phyloP scores from a whole-genome alignment of 1,140 invertebrate genomes.

The Sinonovacula constricta region DNA sequence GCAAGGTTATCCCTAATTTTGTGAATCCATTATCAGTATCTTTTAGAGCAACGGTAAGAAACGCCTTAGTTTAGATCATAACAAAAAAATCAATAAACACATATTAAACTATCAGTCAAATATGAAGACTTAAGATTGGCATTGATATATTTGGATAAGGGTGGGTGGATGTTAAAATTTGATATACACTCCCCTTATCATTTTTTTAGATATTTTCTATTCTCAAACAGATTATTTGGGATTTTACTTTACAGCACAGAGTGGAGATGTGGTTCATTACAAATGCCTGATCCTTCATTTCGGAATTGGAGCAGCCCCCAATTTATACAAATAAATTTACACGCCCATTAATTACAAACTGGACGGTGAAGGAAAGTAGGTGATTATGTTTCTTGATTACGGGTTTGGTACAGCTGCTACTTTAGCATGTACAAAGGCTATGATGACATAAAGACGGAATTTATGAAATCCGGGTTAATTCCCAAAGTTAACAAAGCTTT shows the following conservation, averaged over 20 bases:
- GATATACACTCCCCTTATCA: constrained; percentile 29
- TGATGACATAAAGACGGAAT: constrained; percentile 19
- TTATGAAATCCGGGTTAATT: constrained; percentile 9
- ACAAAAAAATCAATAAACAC: too few relatives aligned
- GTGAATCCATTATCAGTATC: too few relatives aligned
- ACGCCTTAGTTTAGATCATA: too few relatives aligned
- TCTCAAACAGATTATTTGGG: constrained; percentile 11
- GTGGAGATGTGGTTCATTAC: constrained; percentile 1
- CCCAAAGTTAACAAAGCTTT: constrained; percentile 19
- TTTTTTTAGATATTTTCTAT: too few relatives aligned
- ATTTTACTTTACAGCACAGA: neutral
- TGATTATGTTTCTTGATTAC: neutral
- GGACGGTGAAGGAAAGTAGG: constrained; percentile 29
- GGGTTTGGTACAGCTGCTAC: constrained; percentile 19
- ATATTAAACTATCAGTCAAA: too few relatives aligned
- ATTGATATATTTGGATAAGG: too few relatives aligned
- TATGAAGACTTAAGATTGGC: too few relatives aligned
- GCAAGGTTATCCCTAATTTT: too few relatives aligned
- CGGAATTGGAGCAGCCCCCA: constrained; percentile 18
- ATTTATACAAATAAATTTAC: constrained; percentile 38
- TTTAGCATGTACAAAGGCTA: neutral
- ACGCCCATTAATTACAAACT: constrained; percentile 32
- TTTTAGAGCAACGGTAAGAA: too few relatives aligned
- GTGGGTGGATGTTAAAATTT: too few relatives aligned
- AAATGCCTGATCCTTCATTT: constrained; percentile 37